Percentiles rank a stretch among this genome's conserved stretches.
Evolutionary conservation across 2,888 invertebrate species (phyloP).

Genomic region (Drosophila mimetica): DNA sequence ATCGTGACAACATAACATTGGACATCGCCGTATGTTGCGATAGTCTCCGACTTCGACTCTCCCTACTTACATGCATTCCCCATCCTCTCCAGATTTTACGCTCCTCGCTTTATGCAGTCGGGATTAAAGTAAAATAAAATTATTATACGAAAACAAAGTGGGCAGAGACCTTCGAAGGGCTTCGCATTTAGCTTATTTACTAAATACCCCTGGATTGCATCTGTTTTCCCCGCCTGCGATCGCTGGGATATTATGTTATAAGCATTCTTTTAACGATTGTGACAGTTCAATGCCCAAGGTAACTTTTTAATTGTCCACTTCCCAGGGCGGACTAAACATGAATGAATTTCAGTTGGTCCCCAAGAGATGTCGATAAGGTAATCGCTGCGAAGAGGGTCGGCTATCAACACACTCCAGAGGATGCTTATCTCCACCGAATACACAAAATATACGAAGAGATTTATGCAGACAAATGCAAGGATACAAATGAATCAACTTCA

Average conservation of each 20-base stretch:
- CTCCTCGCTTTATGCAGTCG: constrained; percentile 23
- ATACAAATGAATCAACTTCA: constrained; percentile 3
- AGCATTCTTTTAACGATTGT: constrained; percentile 59
- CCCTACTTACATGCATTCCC: constrained; percentile 9
- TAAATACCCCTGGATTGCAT: constrained; percentile 8
- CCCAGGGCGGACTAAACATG: constrained; percentile 14
- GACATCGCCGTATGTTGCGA: constrained; percentile 74
- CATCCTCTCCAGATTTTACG: constrained; percentile 10
- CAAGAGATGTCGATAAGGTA: constrained; percentile 20
- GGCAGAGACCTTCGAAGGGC: constrained; percentile 13
- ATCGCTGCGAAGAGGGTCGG: constrained; percentile 10
- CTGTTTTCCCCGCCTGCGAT: constrained; percentile 18
- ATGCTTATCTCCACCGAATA: constrained; percentile 21
- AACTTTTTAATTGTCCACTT: constrained; percentile 45
- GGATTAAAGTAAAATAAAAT: constrained; percentile 64
- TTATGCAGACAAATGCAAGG: background rate
- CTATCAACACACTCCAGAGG: constrained; percentile 12
- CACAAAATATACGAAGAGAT: constrained; percentile 13
- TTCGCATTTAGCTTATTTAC: constrained; percentile 30
- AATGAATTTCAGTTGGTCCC: constrained; percentile 18
- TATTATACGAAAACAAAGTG: constrained; percentile 61
- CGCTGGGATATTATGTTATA: constrained; percentile 54
- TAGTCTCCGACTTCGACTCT: constrained; percentile 25
- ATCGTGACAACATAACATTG: constrained; percentile 85
- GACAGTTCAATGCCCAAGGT: constrained; percentile 61